phyloP scores from a whole-genome alignment of 2,797 vertebrate species.

The Melanotaenia nigrans region DNA sequence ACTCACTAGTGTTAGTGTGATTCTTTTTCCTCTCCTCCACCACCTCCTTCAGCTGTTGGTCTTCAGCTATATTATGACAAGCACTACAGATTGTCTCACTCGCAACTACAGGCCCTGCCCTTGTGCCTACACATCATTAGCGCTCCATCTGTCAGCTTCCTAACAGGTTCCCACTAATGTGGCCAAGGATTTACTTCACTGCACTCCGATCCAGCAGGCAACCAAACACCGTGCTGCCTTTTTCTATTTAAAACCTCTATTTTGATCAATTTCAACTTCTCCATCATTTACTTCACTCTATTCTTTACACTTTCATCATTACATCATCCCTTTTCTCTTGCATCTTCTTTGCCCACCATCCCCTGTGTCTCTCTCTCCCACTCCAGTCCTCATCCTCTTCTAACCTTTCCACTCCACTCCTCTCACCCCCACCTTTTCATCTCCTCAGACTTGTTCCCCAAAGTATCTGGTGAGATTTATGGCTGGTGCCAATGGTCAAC shows the following conservation, averaged over 20 bases:
- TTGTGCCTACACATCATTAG: slow-evolving; percentile 79
- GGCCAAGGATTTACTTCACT: slow-evolving; percentile 67
- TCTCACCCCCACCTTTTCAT: slow-evolving; percentile 17
- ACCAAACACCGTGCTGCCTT: not conserved
- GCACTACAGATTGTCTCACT: slow-evolving; percentile 70
- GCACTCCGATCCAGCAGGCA: slow-evolving; percentile 59
- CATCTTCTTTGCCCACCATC: not conserved
- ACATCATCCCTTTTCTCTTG: slow-evolving; percentile 2
- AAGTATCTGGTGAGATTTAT: slow-evolving; percentile 57
- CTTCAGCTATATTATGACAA: slow-evolving; percentile 77
- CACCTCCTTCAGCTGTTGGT: slow-evolving; percentile 71
- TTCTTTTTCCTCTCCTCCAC: slow-evolving; percentile 34
- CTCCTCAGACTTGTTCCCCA: slow-evolving; percentile 34
- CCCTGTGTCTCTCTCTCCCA: not conserved
- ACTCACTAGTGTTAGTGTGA: slow-evolving; percentile 33
- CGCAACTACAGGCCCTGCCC: slow-evolving; percentile 69
- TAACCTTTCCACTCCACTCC: slow-evolving; percentile 41
- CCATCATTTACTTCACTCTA: not conserved
- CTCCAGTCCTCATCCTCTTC: slow-evolving; percentile 20
- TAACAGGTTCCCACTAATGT: slow-evolving; percentile 77
- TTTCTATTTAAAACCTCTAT: slow-evolving; percentile 5
- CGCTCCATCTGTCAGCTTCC: slow-evolving; percentile 78
- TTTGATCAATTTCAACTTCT: slow-evolving; percentile 6
- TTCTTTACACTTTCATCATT: not conserved
- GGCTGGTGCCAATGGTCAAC: slow-evolving; percentile 60